Evolutionary conservation across 1,140 invertebrate genomes (phyloP).

Genomic region (Lasioglossum albipes): DNA sequence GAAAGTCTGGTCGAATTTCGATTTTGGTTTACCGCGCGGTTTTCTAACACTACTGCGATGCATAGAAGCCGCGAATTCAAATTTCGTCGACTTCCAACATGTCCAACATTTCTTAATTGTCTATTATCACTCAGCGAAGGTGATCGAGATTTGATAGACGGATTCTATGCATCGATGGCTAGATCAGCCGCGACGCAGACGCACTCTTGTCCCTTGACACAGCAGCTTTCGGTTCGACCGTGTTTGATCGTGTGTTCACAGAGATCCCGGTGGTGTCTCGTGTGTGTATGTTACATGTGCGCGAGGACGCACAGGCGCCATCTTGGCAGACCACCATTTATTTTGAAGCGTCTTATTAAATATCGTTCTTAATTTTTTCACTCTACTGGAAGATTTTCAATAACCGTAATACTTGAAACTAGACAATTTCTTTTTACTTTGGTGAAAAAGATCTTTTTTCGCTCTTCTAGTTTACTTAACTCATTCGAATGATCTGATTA

Average conservation of each 20-base stretch:
- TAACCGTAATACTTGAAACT: too few species aligned
- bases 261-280: background rate
- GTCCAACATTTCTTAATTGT: too few species aligned
- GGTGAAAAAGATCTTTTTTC: too few species aligned
- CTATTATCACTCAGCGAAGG: too few species aligned
- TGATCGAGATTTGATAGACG: background rate
- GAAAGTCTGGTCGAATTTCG: background rate
- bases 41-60: constrained; percentile 31
- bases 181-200: constrained; percentile 62
- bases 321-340: background rate
- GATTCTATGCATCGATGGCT: constrained; percentile 56
- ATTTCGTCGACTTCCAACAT: too few species aligned
- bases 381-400: too few species aligned
- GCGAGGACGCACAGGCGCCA: constrained; percentile 24
- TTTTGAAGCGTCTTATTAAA: too few species aligned
- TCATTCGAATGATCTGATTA: too few species aligned
- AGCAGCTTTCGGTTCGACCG: background rate
- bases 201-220: constrained; percentile 52
- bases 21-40: background rate
- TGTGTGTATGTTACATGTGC: constrained; percentile 40
- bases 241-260: background rate
- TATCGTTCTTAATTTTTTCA: too few species aligned
- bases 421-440: too few species aligned
- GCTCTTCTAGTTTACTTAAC: too few species aligned
- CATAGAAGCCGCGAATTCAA: constrained; percentile 5